These are phyloP conservation scores for Characodon lateralis DNA, from an alignment of 2,797 vertebrate genomes.

Conservation along the genomic window DNA sequence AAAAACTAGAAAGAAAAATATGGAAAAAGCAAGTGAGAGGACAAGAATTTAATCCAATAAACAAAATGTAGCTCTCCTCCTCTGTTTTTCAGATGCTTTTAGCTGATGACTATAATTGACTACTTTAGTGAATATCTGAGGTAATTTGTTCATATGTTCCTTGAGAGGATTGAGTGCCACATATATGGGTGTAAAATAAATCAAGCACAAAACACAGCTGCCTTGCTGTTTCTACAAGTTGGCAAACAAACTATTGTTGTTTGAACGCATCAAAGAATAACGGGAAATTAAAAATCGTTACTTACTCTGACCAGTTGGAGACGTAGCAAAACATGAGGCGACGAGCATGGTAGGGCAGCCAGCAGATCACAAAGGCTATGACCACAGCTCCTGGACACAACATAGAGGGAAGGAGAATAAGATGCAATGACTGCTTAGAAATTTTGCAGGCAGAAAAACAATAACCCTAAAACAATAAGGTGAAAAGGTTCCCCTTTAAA, in stretches of 20 bases:
- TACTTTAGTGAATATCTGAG: neutral
- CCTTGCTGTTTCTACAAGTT: constrained; percentile 1
- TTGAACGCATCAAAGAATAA: neutral
- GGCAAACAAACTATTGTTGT: neutral
- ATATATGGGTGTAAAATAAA: neutral
- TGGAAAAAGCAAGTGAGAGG: neutral
- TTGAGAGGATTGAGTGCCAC: neutral
- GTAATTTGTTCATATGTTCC: neutral
- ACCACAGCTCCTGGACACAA: constrained; percentile 89
- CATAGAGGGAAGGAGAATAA: neutral
- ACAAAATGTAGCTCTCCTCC: constrained; percentile 31
- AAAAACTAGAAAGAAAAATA: constrained; percentile 6
- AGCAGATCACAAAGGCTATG: constrained; percentile 95
- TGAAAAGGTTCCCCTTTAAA: neutral
- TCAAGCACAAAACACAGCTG: neutral
- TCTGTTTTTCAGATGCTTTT: constrained; percentile 15
- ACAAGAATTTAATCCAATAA: constrained; percentile 39
- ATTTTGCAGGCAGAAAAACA: neutral
- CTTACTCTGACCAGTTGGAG: constrained; percentile 91
- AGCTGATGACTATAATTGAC: constrained; percentile 40
- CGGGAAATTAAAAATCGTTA: constrained; percentile 44
- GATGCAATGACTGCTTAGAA: neutral
- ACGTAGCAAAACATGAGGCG: constrained; percentile 96
- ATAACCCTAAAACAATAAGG: neutral
- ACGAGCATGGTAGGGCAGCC: constrained; percentile 93